Evolutionary conservation across 2,888 invertebrate genomes (phyloP).

Genomic region (Acanthosoma haemorrhoidale): DNA sequence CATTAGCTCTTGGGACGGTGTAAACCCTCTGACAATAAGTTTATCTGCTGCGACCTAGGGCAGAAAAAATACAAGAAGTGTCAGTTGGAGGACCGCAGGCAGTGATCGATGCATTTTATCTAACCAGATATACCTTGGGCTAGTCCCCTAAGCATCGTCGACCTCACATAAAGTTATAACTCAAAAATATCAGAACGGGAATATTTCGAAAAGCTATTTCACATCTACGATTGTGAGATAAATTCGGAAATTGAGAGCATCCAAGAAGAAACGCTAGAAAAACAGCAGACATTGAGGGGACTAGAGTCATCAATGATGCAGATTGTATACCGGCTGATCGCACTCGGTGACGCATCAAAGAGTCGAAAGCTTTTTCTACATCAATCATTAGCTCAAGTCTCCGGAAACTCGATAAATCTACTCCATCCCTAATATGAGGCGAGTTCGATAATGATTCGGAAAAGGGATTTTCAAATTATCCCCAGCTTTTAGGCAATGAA

Average conservation of each 20-base stretch:
- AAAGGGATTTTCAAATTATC: too few species aligned
- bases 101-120: neutral
- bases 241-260: neutral
- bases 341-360: neutral
- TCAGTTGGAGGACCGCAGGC: neutral
- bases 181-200: too few species aligned
- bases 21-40: conserved; percentile 8
- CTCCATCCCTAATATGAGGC: neutral
- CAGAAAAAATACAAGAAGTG: conserved; percentile 8
- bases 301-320: conserved; percentile 9
- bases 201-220: too few species aligned
- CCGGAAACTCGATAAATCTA: neutral
- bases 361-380: neutral
- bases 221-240: neutral
- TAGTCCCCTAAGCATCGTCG: neutral
- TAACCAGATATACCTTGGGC: too few species aligned
- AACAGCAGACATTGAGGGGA: neutral
- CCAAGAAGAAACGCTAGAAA: neutral
- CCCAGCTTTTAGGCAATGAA: neutral
- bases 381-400: too few species aligned
- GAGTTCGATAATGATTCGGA: neutral
- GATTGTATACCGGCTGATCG: neutral
- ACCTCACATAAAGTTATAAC: too few species aligned
- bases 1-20: too few species aligned
- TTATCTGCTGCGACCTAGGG: conserved; percentile 17